phyloP scores from a whole-genome alignment of 1,140 invertebrate species.

The Teleogryllus occipitalis region DNA sequence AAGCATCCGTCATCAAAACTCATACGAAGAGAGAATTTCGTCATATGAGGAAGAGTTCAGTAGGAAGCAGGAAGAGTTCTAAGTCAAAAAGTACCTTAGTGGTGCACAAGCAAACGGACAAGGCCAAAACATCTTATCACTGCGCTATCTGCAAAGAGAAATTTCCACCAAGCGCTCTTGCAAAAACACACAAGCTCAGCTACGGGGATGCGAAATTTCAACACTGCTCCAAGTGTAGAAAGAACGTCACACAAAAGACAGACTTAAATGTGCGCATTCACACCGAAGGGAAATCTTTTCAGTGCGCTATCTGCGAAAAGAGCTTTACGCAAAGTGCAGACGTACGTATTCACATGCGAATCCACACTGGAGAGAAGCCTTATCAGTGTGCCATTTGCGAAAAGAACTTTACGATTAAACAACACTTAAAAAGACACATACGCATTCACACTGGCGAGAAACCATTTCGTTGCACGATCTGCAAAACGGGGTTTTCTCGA shows the following conservation, averaged over 20 bases:
- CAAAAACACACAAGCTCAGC: too few relatives aligned
- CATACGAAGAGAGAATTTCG: too few relatives aligned
- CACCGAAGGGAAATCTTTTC: slow-evolving; percentile 27
- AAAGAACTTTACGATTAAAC: too few relatives aligned
- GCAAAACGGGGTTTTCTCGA: too few relatives aligned
- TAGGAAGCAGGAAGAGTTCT: not conserved
- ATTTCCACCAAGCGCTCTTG: slow-evolving; percentile 12
- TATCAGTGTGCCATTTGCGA: slow-evolving; percentile 11
- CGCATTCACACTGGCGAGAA: too few relatives aligned
- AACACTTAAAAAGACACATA: too few relatives aligned
- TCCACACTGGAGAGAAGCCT: slow-evolving; percentile 13
- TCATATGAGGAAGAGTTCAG: too few relatives aligned
- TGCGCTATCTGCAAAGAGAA: not conserved
- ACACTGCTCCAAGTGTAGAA: too few relatives aligned
- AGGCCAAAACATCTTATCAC: not conserved
- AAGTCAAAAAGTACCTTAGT: not conserved
- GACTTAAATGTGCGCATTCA: slow-evolving; percentile 28
- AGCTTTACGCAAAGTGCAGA: slow-evolving; percentile 28
- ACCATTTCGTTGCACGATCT: too few relatives aligned
- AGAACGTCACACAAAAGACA: slow-evolving; percentile 15
- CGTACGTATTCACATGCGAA: slow-evolving; percentile 26
- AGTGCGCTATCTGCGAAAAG: slow-evolving; percentile 30
- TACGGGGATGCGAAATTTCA: too few relatives aligned
- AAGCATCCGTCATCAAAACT: too few relatives aligned
- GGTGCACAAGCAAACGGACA: not conserved